Evolutionary conservation across 2,797 vertebrate genomes (phyloP).

Genomic region (Aphelocoma californica): DNA sequence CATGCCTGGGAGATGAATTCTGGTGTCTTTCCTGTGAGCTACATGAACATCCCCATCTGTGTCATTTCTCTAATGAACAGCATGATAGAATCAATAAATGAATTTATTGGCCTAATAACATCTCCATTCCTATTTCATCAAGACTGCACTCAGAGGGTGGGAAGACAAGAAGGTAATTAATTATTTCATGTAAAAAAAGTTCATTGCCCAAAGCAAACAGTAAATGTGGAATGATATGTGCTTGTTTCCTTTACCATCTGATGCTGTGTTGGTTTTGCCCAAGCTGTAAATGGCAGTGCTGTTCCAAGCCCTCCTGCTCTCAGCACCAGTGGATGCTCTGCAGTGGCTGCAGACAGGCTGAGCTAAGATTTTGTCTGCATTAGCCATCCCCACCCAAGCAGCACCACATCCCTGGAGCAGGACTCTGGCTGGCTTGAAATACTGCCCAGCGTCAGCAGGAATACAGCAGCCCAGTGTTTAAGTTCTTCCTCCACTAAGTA

Average conservation of each 20-base stretch:
- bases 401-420: background rate
- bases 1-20: background rate
- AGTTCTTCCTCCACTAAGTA: constrained; percentile 25
- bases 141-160: background rate
- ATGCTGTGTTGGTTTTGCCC: background rate
- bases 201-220: background rate
- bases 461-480: background rate
- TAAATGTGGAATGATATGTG: background rate
- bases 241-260: background rate
- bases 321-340: background rate
- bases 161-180: background rate
- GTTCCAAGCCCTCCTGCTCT: background rate
- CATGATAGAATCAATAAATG: background rate
- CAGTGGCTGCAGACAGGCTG: background rate
- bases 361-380: background rate
- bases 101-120: background rate
- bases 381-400: background rate
- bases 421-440: background rate
- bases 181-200: background rate
- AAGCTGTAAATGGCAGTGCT: background rate
- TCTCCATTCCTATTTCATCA: background rate
- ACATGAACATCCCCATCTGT: background rate
- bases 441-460: background rate
- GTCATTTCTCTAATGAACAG: background rate
- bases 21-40: background rate